phyloP scores from a whole-genome alignment of 2,113 vertebrate species.

The Elephantulus edwardii region DNA sequence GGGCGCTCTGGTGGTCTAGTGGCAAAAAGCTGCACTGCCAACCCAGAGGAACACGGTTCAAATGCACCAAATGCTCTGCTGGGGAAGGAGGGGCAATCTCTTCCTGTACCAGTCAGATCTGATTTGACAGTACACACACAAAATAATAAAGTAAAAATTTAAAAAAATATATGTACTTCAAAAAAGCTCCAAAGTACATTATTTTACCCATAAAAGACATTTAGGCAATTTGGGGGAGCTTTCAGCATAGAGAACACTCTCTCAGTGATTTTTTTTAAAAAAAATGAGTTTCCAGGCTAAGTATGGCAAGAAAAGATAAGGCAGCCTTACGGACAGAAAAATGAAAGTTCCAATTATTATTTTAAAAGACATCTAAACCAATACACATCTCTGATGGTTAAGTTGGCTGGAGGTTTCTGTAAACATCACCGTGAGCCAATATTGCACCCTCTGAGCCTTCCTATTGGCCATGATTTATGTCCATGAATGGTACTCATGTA shows the following conservation, averaged over 20 bases:
- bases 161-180: too few relatives aligned
- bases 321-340: background rate
- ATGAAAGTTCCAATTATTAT: background rate
- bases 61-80: too few relatives aligned
- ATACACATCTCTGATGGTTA: background rate
- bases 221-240: background rate
- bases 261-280: background rate
- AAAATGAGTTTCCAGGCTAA: background rate
- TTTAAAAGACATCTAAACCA: slow-evolving; percentile 33
- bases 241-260: background rate
- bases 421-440: background rate
- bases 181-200: background rate
- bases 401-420: background rate
- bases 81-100: too few relatives aligned
- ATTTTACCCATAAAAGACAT: background rate
- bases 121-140: too few relatives aligned
- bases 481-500: background rate
- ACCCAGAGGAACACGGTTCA: too few relatives aligned
- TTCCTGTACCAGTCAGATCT: too few relatives aligned
- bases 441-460: slow-evolving; percentile 20
- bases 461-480: slow-evolving; percentile 33
- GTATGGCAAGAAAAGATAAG: background rate
- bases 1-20: too few relatives aligned
- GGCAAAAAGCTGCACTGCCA: too few relatives aligned
- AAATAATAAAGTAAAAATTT: too few relatives aligned